Evolutionary conservation across 1,140 invertebrate species (phyloP).

Genomic region (Carcinoscorpius rotundicauda): DNA sequence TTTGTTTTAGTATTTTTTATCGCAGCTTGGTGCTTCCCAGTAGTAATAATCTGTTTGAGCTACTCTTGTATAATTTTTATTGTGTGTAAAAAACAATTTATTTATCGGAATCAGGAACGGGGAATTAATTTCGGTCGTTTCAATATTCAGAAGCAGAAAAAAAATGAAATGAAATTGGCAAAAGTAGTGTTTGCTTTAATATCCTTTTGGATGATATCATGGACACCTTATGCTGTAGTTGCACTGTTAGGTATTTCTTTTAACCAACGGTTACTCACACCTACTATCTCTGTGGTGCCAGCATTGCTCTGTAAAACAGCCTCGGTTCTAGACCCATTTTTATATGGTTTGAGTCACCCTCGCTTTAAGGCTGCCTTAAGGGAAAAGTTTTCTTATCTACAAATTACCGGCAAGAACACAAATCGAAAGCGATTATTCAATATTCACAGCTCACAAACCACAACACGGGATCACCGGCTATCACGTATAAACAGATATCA

Average conservation of each 20-base stretch:
- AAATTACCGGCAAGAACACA: too few relatives aligned
- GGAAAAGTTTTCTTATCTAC: too few relatives aligned
- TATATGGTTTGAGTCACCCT: conserved; percentile 9
- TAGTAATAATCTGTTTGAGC: conserved; percentile 52
- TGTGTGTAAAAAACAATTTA: conserved; percentile 29
- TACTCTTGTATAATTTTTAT: conserved; percentile 53
- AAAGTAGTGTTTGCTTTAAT: conserved; percentile 57
- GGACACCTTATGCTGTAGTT: conserved; percentile 59
- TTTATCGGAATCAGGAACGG: too few relatives aligned
- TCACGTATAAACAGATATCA: too few relatives aligned
- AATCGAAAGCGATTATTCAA: too few relatives aligned
- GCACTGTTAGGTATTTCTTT: conserved; percentile 43
- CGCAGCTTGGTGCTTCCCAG: conserved; percentile 52
- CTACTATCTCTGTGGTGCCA: conserved; percentile 51
- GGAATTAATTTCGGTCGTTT: too few relatives aligned
- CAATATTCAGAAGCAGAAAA: not conserved
- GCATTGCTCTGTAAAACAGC: conserved; percentile 53
- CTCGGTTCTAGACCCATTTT: conserved; percentile 22
- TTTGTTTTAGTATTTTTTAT: conserved; percentile 57
- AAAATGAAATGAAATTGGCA: conserved; percentile 42
- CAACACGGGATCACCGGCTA: too few relatives aligned
- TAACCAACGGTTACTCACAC: conserved; percentile 31
- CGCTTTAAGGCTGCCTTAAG: too few relatives aligned
- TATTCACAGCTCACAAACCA: too few relatives aligned
- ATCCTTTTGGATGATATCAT: conserved; percentile 54